A percentile compares a stretch with the other conserved stretches of the same genome.
Evolutionary conservation across 2,113 vertebrate genomes (phyloP).

Genomic region (Channa maculata): DNA sequence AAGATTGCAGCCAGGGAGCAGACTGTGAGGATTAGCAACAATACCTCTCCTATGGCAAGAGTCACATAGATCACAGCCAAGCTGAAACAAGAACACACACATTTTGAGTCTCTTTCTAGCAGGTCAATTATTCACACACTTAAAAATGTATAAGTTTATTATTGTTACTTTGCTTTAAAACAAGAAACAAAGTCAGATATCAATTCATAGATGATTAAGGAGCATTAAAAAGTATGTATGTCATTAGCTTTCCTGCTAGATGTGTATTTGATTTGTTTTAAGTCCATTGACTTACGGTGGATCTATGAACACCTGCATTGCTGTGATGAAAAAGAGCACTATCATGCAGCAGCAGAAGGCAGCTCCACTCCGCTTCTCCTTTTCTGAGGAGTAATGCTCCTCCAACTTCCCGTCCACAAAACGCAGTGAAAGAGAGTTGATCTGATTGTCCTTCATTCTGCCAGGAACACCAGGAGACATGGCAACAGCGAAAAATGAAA

Average conservation of each 20-base stretch:
- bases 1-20: slow-evolving; percentile 94
- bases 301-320: slow-evolving; percentile 90
- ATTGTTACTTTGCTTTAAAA: too few relatives aligned
- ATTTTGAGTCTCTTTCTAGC: not conserved
- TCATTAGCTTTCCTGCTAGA: not conserved
- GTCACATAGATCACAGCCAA: slow-evolving; percentile 93
- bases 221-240: not conserved
- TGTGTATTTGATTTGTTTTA: not conserved
- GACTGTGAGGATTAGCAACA: slow-evolving; percentile 90
- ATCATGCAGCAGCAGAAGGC: slow-evolving; percentile 94
- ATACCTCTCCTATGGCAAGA: slow-evolving; percentile 87
- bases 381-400: slow-evolving; percentile 91
- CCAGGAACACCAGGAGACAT: not conserved
- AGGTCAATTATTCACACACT: not conserved
- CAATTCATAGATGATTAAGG: not conserved
- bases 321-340: slow-evolving; percentile 88
- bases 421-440: slow-evolving; percentile 86
- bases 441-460: slow-evolving; percentile 89
- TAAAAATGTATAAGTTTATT: too few relatives aligned
- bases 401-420: slow-evolving; percentile 91
- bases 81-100: slow-evolving; percentile 75
- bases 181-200: not conserved
- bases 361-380: slow-evolving; percentile 91
- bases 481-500: not conserved
- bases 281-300: slow-evolving; percentile 84